Base-by-base conservation (phyloP, 2,113 vertebrate species). In the Upupa epops region DNA sequence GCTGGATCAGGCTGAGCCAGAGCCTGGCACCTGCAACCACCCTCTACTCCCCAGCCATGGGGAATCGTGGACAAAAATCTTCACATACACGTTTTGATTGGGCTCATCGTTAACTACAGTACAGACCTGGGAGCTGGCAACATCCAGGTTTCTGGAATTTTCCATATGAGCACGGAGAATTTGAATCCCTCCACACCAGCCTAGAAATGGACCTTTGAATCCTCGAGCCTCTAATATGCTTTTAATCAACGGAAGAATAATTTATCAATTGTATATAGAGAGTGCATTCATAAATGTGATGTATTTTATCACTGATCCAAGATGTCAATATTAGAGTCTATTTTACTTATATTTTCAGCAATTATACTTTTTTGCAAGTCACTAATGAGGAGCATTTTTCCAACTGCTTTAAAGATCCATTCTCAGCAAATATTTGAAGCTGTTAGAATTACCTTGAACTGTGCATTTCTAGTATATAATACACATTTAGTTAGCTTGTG, bases 391-490 rank as follows among this genome's bases (percentile, higher is more conserved):
- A 93, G 96, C 96, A 95, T 96, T 97, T 42, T 96, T 97, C 94
- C 92, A 94, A 97, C 96, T 93, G 94, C 94, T 98, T 98, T 97
- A 97, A 97, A 97, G 96, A 97, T 94, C 95, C 96, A 94, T 96
- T 96, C 96, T 88, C 92, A 95, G 96, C 82, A 94, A 97, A 93
- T 95, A 96, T 96, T 96, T 95, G 89, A 96, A 97, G 82, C 93
- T 96, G 92, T 96, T 97, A 89, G 84, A 96, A 87, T 97, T 97
- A 97, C 96, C 97, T 97, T 97, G 96, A 97, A 97, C 77, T 95
- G 97, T 98, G 97, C 96, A 96, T 97, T 98, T 98, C 97, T 97
- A 96, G 97, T 97, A 97, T 97, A 96, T 97, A 97, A 98, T 98
- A 97, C 94, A 94, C 95, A 97, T 98, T 97, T 97, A 95, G 97